Percentiles rank a stretch among this genome's conserved stretches.
Conservation (phyloP, 1,140 invertebrate genomes). For the Cydia pomonella region DNA sequence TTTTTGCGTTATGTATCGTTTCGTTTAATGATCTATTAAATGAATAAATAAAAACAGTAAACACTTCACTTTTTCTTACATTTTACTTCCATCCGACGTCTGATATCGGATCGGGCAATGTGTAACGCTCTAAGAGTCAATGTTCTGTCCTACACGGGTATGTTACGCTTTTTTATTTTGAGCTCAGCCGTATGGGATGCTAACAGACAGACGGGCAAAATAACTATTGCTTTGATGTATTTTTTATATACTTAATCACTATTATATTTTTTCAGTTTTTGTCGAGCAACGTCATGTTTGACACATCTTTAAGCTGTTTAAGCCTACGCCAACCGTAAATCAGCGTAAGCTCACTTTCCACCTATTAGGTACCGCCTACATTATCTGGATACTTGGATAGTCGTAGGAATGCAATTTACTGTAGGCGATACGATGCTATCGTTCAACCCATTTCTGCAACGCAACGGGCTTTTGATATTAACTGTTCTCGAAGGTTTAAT, state of each 20-base stretch:
- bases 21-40: too few relatives aligned
- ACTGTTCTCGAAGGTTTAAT: background rate
- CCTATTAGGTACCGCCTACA: slow-evolving; percentile 63
- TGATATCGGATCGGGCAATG: too few relatives aligned
- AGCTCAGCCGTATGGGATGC: too few relatives aligned
- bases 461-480: background rate
- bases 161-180: too few relatives aligned
- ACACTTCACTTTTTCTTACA: too few relatives aligned
- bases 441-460: background rate
- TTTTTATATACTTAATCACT: background rate
- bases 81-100: too few relatives aligned
- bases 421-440: slow-evolving; percentile 44
- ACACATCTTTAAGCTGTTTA: background rate
- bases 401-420: slow-evolving; percentile 64
- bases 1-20: too few relatives aligned
- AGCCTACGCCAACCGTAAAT: slow-evolving; percentile 44
- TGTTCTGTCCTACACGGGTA: too few relatives aligned
- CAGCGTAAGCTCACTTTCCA: slow-evolving; percentile 56
- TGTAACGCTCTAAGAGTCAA: too few relatives aligned
- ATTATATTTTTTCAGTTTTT: too few relatives aligned
- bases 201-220: background rate
- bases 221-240: too few relatives aligned
- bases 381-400: slow-evolving; percentile 54
- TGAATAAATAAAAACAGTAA: too few relatives aligned
- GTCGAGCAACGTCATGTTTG: background rate